Evolutionary conservation across 2,113 vertebrate species (phyloP).

Genomic region (Heterocephalus glaber): DNA sequence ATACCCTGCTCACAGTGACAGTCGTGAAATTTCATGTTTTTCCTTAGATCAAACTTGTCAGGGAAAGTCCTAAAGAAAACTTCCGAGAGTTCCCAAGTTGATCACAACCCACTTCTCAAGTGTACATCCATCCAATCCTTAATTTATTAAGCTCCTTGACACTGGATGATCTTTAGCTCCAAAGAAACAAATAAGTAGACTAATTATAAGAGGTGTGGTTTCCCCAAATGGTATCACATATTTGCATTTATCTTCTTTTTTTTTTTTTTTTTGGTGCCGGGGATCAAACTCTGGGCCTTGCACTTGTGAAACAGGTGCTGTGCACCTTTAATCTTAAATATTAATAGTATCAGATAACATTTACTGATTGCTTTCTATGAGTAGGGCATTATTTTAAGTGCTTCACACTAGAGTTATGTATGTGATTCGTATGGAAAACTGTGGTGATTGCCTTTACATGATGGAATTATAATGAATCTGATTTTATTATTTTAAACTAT

Average conservation of each 20-base stretch:
- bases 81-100: neutral
- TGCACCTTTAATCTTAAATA: neutral
- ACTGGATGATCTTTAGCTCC: neutral
- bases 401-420: neutral
- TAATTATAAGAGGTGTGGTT: slow-evolving; percentile 16
- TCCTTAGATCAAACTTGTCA: neutral
- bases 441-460: neutral
- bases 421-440: neutral
- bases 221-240: neutral
- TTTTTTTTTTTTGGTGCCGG: no score
- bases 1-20: neutral
- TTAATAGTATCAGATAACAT: slow-evolving; percentile 42
- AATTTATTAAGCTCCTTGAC: neutral
- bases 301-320: no score
- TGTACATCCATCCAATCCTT: neutral
- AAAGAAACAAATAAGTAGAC: neutral
- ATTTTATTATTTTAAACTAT: slow-evolving; percentile 23
- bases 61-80: neutral
- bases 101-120: neutral
- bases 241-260: slow-evolving; percentile 48
- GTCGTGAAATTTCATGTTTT: neutral
- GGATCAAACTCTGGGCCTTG: no score
- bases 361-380: neutral
- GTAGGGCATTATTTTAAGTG: neutral
- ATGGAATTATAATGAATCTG: neutral